These are phyloP conservation scores for Catharus fuscescens DNA, from an alignment of 2,113 vertebrate genomes.

Conservation along the genomic window DNA sequence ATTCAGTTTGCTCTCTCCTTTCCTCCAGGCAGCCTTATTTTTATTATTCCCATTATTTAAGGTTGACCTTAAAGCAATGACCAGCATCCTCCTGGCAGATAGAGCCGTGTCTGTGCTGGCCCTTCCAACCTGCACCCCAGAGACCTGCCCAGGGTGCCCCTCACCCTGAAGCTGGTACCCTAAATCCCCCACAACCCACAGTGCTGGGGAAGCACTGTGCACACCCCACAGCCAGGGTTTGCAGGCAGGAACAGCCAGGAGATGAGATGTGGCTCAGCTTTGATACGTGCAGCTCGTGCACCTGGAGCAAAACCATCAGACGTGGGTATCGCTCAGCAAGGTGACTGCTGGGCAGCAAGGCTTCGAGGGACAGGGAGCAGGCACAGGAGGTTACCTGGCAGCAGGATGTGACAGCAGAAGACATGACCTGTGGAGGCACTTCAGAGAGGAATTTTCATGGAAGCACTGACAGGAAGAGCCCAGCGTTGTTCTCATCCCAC, in stretches of 20 bases:
- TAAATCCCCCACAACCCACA: rapidly evolving
- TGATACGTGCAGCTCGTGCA: background rate
- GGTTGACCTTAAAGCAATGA: background rate
- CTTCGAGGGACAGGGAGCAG: background rate
- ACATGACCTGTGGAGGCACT: background rate
- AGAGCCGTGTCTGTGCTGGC: rapidly evolving
- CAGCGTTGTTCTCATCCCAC: rapidly evolving
- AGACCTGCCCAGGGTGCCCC: background rate
- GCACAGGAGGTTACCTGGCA: background rate
- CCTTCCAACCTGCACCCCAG: background rate
- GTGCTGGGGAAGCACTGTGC: background rate
- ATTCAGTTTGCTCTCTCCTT: background rate
- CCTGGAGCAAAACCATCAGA: constrained; percentile 20
- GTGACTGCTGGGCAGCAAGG: rapidly evolving
- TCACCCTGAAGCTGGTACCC: background rate
- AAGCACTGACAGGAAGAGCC: rapidly evolving
- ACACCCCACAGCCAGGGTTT: rapidly evolving
- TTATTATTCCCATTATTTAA: constrained; percentile 8
- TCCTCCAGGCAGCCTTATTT: background rate
- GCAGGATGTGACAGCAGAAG: background rate
- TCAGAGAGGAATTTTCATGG: background rate
- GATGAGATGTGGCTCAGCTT: background rate
- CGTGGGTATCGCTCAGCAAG: rapidly evolving
- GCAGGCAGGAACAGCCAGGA: background rate
- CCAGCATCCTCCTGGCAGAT: background rate